These are phyloP conservation scores for Prietella phreatophila DNA, from an alignment of 2,113 vertebrate species.

Conservation along the genomic window DNA sequence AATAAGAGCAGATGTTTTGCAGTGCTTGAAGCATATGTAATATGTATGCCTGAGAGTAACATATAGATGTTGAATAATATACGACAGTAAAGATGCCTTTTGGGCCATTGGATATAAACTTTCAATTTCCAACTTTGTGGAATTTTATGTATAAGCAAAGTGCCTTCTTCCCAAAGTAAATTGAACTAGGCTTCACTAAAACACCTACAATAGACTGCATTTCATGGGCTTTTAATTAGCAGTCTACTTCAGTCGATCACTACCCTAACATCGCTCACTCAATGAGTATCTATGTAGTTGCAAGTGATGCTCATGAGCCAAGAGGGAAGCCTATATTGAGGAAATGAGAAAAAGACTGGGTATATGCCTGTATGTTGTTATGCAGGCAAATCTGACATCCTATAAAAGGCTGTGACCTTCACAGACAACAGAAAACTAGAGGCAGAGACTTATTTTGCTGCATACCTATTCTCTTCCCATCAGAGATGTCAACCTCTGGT, in stretches of 20 bases:
- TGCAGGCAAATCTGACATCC: background rate
- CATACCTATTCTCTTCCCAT: slow-evolving; percentile 97
- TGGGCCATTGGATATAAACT: background rate
- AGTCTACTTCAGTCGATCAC: background rate
- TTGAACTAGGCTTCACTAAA: background rate
- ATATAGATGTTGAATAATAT: background rate
- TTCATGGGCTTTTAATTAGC: background rate
- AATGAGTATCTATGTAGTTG: background rate
- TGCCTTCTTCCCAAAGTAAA: background rate
- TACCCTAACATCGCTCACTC: background rate
- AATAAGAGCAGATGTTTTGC: background rate
- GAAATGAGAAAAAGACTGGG: background rate
- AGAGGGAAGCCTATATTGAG: background rate
- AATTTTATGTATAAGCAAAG: background rate
- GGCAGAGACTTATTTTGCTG: background rate
- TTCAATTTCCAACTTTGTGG: background rate
- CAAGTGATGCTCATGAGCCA: background rate
- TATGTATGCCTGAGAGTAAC: background rate
- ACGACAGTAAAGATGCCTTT: background rate
- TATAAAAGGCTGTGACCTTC: background rate
- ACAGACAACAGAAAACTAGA: background rate
- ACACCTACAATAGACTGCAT: background rate
- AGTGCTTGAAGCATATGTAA: background rate
- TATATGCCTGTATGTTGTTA: background rate
- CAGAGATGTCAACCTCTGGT: slow-evolving; percentile 93